These are phyloP conservation scores for Catocala sponsa DNA, from an alignment of 2,888 invertebrate genomes.

Conservation along the genomic window DNA sequence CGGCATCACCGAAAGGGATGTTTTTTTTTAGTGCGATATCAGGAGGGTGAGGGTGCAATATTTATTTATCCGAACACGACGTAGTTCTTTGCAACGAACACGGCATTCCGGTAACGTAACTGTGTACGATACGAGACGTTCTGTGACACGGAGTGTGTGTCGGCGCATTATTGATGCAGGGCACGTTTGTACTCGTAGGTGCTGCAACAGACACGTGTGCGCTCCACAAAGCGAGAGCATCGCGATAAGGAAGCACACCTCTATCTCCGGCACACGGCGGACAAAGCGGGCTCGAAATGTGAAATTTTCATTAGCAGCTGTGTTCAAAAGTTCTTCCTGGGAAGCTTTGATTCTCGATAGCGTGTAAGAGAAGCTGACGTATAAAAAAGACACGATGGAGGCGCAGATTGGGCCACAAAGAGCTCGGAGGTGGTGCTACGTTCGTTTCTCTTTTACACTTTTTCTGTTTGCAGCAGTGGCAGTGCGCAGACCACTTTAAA, in stretches of 20 bases:
- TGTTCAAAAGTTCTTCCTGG: conserved; percentile 80
- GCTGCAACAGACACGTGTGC: conserved; percentile 70
- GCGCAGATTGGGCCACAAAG: conserved; percentile 88
- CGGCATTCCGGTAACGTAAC: conserved; percentile 71
- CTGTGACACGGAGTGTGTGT: conserved; percentile 62
- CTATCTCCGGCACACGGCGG: conserved; percentile 70
- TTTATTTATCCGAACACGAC: conserved; percentile 85
- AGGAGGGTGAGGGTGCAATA: conserved; percentile 87
- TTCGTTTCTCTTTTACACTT: conserved; percentile 82
- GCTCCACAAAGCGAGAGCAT: conserved; percentile 75
- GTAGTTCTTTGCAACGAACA: conserved; percentile 81
- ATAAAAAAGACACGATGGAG: conserved; percentile 85
- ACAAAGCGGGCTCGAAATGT: conserved; percentile 82
- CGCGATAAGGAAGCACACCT: conserved; percentile 78
- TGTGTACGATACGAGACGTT: conserved; percentile 60
- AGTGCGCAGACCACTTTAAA: conserved; percentile 88
- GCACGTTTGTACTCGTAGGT: conserved; percentile 75
- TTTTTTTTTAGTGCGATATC: conserved; percentile 86
- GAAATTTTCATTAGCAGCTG: conserved; percentile 86
- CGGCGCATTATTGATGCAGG: conserved; percentile 76
- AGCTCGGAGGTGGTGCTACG: conserved; percentile 85
- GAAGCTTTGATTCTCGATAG: conserved; percentile 85
- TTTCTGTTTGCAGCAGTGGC: conserved; percentile 86
- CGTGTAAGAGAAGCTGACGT: conserved; percentile 82
- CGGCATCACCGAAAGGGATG: conserved; percentile 87